These are phyloP conservation scores for Cheirogaleus major DNA, from an alignment of 2,797 vertebrate genomes.

Conservation along the genomic window DNA sequence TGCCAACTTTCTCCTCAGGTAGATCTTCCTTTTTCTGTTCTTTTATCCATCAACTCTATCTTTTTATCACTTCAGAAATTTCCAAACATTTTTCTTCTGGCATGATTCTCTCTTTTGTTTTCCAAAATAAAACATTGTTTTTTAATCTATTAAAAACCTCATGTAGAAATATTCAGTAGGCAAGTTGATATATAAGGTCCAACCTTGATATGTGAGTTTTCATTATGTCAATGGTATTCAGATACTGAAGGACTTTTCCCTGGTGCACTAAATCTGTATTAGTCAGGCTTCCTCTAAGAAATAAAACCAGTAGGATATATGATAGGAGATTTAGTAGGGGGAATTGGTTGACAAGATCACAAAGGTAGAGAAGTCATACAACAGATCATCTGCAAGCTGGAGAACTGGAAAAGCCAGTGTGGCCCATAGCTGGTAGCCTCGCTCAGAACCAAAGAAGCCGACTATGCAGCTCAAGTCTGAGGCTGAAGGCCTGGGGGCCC, in stretches of 20 bases:
- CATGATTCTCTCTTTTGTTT: neutral
- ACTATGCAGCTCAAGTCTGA: neutral
- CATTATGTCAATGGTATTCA: neutral
- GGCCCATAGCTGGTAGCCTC: neutral
- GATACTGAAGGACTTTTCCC: neutral
- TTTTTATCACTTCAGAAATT: neutral
- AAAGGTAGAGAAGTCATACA: neutral
- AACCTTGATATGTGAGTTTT: neutral
- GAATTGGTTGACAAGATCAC: neutral
- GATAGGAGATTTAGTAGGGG: neutral
- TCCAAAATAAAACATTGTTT: neutral
- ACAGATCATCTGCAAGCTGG: neutral
- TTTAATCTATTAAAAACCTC: neutral
- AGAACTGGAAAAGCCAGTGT: neutral
- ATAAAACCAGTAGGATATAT: neutral
- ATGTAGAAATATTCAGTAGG: neutral
- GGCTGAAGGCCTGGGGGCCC: neutral
- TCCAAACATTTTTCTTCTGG: neutral
- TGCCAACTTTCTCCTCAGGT: neutral
- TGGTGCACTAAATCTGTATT: neutral
- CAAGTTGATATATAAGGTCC: neutral
- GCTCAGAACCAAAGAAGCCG: neutral
- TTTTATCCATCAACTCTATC: neutral
- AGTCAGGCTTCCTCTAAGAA: neutral
- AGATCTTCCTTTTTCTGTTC: neutral